Evolutionary conservation across 2,113 vertebrate genomes (phyloP).

Genomic region (Podilymbus podiceps): DNA sequence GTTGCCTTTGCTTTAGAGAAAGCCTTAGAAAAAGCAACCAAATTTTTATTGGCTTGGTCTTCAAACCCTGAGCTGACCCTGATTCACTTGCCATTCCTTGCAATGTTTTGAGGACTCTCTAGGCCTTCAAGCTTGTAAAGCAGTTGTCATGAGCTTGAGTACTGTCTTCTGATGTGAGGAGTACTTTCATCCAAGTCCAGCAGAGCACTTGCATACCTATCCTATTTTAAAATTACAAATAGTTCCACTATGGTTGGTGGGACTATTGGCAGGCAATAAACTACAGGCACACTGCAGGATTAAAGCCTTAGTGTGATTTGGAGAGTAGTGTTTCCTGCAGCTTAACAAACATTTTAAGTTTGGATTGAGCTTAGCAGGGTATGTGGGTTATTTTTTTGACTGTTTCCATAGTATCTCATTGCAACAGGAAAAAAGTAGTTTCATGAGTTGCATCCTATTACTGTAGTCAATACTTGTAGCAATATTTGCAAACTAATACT

Average conservation of each 20-base stretch:
- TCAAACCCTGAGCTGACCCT: not conserved
- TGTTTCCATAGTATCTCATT: not conserved
- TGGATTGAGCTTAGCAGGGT: not conserved
- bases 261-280: not conserved
- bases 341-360: not conserved
- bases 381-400: fast-evolving
- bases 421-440: not conserved
- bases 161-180: not conserved
- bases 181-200: not conserved
- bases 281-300: not conserved
- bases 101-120: not conserved
- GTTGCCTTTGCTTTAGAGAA: not conserved
- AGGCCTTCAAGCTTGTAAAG: not conserved
- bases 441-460: not conserved
- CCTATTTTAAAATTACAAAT: not conserved
- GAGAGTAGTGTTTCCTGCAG: not conserved
- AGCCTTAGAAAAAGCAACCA: not conserved
- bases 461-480: not conserved
- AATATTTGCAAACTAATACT: not conserved
- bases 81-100: not conserved
- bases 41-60: not conserved
- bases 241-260: not conserved
- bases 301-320: not conserved
- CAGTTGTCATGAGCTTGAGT: not conserved
- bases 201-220: not conserved